Evolutionary conservation across 2,113 vertebrate species (phyloP).

Genomic region (Onychorhynchus coronatus): DNA sequence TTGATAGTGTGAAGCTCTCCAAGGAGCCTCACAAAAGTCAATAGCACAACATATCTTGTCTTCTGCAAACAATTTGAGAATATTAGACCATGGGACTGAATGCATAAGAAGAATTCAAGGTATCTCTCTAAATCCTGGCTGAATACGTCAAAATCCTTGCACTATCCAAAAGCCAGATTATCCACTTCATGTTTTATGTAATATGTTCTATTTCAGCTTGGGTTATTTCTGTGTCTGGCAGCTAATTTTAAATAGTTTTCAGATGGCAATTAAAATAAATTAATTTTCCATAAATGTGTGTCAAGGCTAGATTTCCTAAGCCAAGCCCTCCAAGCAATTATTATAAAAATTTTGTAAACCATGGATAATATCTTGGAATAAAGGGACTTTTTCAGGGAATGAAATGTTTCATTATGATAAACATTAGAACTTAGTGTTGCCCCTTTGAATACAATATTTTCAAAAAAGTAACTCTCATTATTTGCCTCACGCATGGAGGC

Average conservation of each 20-base stretch:
- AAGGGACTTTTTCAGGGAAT: not conserved
- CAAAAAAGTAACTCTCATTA: not conserved
- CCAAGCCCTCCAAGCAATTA: slow-evolving; percentile 15
- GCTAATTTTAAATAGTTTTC: slow-evolving; percentile 56
- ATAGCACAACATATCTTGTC: not conserved
- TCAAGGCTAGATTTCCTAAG: slow-evolving; percentile 31
- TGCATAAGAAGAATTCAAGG: not conserved
- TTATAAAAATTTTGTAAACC: slow-evolving; percentile 25
- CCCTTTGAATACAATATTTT: not conserved
- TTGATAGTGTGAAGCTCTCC: not conserved
- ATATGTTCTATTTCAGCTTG: slow-evolving; percentile 9
- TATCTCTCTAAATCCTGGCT: not conserved
- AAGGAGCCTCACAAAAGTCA: not conserved
- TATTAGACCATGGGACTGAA: not conserved
- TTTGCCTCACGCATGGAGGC: not conserved
- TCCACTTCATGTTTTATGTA: not conserved
- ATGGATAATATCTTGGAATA: slow-evolving; percentile 16
- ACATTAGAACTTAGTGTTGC: not conserved
- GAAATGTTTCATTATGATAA: slow-evolving; percentile 42
- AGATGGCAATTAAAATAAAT: slow-evolving; percentile 43
- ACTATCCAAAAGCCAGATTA: not conserved
- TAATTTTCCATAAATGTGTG: slow-evolving; percentile 51
- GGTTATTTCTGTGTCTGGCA: slow-evolving; percentile 32
- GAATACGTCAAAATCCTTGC: not conserved
- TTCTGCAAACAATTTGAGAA: not conserved